Evolutionary conservation across 2,113 vertebrate species (phyloP).

Genomic region (Prolemur simus): DNA sequence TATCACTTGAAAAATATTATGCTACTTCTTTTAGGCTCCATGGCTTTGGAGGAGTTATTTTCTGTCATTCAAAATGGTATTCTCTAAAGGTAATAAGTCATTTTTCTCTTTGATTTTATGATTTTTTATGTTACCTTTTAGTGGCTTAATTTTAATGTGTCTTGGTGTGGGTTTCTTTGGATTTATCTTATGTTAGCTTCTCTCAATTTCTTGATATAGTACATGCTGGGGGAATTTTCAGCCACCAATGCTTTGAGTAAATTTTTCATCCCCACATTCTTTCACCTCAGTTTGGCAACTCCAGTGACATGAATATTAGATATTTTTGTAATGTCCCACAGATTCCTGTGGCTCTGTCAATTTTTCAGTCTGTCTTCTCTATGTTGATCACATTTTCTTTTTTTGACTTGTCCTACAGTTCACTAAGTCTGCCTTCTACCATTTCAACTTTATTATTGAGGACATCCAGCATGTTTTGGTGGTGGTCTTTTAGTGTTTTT

Average conservation of each 20-base stretch:
- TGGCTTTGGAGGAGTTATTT: not conserved
- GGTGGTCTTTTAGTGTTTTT: not conserved
- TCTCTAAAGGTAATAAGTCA: not conserved
- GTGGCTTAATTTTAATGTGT: not conserved
- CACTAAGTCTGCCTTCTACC: not conserved
- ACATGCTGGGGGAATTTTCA: not conserved
- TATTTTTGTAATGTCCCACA: not conserved
- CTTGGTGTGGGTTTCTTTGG: not conserved
- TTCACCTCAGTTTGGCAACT: not conserved
- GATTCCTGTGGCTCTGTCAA: not conserved
- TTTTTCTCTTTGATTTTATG: not conserved
- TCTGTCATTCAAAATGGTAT: not conserved
- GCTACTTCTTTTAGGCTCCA: not conserved
- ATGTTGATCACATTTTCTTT: not conserved
- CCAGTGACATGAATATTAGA: not conserved
- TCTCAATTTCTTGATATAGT: not conserved
- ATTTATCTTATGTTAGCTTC: not conserved
- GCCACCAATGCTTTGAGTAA: not conserved
- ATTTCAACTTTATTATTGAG: not conserved
- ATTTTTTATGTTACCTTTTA: not conserved
- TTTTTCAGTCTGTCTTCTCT: not conserved
- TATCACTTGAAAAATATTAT: not conserved
- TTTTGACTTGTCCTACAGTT: not conserved
- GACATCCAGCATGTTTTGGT: not conserved
- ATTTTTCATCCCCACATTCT: not conserved